Base-by-base conservation (phyloP, 2,113 vertebrate species). In the Ophiodon elongatus region DNA sequence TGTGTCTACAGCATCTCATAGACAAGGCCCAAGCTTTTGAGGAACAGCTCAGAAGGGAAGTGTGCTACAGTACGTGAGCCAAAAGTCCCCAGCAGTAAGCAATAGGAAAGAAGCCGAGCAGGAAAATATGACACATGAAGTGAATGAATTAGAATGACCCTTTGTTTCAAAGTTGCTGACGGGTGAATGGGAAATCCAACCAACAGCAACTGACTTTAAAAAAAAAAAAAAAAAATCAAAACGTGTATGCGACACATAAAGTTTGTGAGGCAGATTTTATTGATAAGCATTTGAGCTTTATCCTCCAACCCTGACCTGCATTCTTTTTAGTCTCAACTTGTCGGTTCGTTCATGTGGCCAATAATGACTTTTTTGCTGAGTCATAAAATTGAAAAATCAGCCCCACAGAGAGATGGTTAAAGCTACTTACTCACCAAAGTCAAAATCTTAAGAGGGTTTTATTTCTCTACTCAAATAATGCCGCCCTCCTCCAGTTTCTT, bases 161-260 rank as follows among this genome's bases (percentile, higher is more conserved):
- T 91, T 92, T 90, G 79, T 91, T 83, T 86, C 64, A 63, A 76
- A 59, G 67, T n/a, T 71, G 77, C 70, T 89, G 83, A 84, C 68
- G 63, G 64, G 56, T 88, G 29, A 81, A 77, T 71, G 21, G 62
- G 80, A 85, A 82, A 83, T 59, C 4, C 76, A 67, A 65, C 50
- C 23, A 69, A 71, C 13, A 43, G 52, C 72, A 71, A 13, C 33
- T 64, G 54, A 74, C 43, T 60, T 56, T 39, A n/a, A n/a, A n/a
- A n/a, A n/a, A n/a, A n/a, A n/a, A n/a, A n/a, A n/a, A n/a, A n/a
- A n/a, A 21, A 39, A 85, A 76, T 86, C 14, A 82, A 75, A 66
- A 79, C 45, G 62, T n/a, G 2, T 23, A 60, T 17, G 29, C 17
- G 15, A 27, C 21, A 31, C 66, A 50, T 43, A 35, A 57, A 25